Evolutionary conservation across 1,140 invertebrate species (phyloP).

Genomic region (Drosophila auraria): DNA sequence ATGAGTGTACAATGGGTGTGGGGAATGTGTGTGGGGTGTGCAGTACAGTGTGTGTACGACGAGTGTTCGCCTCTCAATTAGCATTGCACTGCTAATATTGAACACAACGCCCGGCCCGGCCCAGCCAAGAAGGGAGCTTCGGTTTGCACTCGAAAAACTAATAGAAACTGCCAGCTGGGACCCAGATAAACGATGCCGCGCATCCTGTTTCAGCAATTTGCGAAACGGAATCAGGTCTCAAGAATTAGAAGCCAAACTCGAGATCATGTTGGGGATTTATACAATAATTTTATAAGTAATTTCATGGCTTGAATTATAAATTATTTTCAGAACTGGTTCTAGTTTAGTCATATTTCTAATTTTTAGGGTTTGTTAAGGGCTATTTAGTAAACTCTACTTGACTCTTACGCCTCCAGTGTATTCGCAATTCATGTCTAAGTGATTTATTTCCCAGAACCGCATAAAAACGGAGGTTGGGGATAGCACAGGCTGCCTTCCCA

Average conservation of each 20-base stretch:
- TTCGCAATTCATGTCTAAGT: background rate
- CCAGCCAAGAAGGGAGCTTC: background rate
- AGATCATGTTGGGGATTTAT: background rate
- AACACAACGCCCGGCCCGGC: slow-evolving; percentile 3
- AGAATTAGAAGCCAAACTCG: slow-evolving; percentile 12
- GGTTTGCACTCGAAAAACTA: slow-evolving; percentile 3
- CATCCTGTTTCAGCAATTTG: slow-evolving; percentile 25
- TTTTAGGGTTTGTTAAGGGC: too few relatives aligned
- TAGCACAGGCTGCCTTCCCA: slow-evolving; percentile 20
- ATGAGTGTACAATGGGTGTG: slow-evolving; percentile 6
- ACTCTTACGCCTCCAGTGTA: background rate
- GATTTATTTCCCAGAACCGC: slow-evolving; percentile 28
- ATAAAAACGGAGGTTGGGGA: background rate
- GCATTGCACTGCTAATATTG: slow-evolving; percentile 47
- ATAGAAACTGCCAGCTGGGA: slow-evolving; percentile 14
- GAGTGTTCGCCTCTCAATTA: slow-evolving; percentile 43
- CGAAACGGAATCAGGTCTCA: slow-evolving; percentile 3
- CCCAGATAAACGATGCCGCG: slow-evolving; percentile 15
- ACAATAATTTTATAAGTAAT: too few relatives aligned
- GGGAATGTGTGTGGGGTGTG: background rate
- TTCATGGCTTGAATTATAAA: too few relatives aligned
- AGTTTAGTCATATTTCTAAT: too few relatives aligned
- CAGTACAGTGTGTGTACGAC: slow-evolving; percentile 13
- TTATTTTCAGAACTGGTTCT: too few relatives aligned
- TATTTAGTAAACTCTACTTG: background rate